Conservation (phyloP, 2,888 invertebrate genomes). For the Xiphydria camelus region DNA sequence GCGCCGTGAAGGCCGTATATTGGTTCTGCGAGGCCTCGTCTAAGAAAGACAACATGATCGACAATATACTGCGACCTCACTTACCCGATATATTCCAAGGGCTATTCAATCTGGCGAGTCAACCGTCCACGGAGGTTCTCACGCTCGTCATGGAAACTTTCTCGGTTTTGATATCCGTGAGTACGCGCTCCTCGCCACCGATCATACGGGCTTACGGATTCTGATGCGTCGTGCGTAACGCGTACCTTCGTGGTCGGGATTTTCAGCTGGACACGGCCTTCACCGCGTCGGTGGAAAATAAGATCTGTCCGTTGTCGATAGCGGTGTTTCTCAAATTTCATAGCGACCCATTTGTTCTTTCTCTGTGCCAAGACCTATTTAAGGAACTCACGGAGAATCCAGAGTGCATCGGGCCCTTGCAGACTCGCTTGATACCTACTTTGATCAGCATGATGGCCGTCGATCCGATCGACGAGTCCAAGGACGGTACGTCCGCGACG, state of each 20-base stretch:
- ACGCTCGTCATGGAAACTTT: constrained; percentile 49
- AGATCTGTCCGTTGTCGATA: constrained; percentile 68
- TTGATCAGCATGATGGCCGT: constrained; percentile 63
- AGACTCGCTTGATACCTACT: constrained; percentile 69
- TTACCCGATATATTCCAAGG: constrained; percentile 50
- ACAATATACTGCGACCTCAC: constrained; percentile 43
- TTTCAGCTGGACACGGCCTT: constrained; percentile 65
- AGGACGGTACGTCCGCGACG: constrained; percentile 36
- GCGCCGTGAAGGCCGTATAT: constrained; percentile 59
- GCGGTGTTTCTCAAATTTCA: constrained; percentile 71
- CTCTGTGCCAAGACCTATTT: constrained; percentile 67
- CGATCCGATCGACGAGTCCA: constrained; percentile 40
- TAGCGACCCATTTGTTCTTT: constrained; percentile 67
- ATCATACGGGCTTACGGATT: too few species aligned
- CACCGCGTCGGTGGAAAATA: constrained; percentile 65
- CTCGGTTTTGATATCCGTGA: constrained; percentile 46
- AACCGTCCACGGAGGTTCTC: constrained; percentile 46
- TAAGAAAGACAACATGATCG: constrained; percentile 30
- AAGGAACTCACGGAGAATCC: constrained; percentile 66
- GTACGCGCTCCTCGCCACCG: too few species aligned
- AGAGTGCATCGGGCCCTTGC: constrained; percentile 63
- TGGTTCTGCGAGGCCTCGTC: constrained; percentile 58
- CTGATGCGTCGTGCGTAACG: too few species aligned
- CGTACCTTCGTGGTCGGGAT: too few species aligned
- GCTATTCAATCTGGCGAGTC: constrained; percentile 44